Percentiles rank a stretch among this genome's conserved stretches.
Conservation (phyloP, 2,797 vertebrate genomes). For the Halcyon leucocephala region DNA sequence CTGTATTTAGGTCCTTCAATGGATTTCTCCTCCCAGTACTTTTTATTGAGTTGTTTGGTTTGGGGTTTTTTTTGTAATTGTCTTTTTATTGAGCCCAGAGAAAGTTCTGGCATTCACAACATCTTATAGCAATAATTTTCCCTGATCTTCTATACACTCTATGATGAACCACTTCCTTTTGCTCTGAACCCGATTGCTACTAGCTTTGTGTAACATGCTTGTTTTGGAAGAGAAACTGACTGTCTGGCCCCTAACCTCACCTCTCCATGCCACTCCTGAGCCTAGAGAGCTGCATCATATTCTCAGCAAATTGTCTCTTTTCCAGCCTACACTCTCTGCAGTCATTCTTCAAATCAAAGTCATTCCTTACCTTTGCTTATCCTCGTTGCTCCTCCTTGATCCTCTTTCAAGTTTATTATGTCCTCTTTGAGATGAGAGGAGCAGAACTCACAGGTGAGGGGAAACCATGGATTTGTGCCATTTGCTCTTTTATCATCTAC, state of each 20-base stretch:
- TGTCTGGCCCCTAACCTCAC: neutral
- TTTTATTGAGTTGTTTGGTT: neutral
- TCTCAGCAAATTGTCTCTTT: neutral
- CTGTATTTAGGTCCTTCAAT: rapidly evolving
- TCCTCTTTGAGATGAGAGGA: neutral
- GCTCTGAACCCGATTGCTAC: neutral
- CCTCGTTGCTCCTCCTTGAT: neutral
- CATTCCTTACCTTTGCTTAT: neutral
- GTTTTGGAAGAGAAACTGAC: neutral
- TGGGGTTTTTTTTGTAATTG: neutral
- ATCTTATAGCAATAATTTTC: neutral
- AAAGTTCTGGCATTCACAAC: neutral
- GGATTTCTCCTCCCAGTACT: neutral
- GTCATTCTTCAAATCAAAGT: neutral
- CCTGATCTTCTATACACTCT: neutral
- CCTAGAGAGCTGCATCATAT: neutral
- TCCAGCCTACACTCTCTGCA: neutral
- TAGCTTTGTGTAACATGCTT: neutral
- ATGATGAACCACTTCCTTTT: neutral
- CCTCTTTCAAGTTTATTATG: neutral
- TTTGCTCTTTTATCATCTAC: neutral
- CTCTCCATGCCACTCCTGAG: neutral
- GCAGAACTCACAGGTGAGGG: neutral
- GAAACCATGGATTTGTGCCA: neutral
- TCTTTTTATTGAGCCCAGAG: neutral